phyloP scores from a whole-genome alignment of 2,797 vertebrate genomes.

The Enteromius viviparus region DNA sequence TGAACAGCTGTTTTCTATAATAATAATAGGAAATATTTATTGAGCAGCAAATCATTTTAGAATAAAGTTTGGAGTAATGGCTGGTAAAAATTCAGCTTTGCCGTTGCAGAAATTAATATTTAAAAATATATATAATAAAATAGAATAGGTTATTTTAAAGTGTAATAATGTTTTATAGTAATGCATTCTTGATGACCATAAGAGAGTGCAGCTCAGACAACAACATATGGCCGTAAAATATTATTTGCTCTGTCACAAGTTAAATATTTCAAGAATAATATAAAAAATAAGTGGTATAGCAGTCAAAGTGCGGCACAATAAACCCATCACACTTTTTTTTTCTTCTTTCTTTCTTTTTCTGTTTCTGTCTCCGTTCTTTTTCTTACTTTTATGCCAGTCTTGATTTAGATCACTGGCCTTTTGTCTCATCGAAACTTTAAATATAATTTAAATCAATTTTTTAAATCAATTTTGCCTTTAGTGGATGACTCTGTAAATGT shows the following conservation, averaged over 20 bases:
- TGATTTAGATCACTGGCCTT: slow-evolving; percentile 62
- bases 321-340: slow-evolving; percentile 40
- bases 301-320: slow-evolving; percentile 41
- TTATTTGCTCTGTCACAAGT: background rate
- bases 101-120: background rate
- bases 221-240: background rate
- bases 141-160: background rate
- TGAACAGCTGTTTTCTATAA: background rate
- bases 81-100: background rate
- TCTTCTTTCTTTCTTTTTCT: background rate
- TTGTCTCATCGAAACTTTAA: slow-evolving; percentile 60
- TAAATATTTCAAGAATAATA: background rate
- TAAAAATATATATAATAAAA: background rate
- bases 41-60: background rate
- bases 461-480: slow-evolving; percentile 63
- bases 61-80: background rate
- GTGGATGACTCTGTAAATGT: slow-evolving; percentile 60
- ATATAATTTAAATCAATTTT: slow-evolving; percentile 73
- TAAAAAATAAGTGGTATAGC: background rate
- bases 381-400: slow-evolving; percentile 52
- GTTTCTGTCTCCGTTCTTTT: slow-evolving; percentile 34
- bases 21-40: background rate
- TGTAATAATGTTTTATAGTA: background rate
- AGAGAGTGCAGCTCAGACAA: background rate
- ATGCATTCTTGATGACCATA: background rate